Evolutionary conservation across 2,113 vertebrate species (phyloP), one percentile per base, ranked within the genome.

Genomic region (Salminus brasiliensis): DNA sequence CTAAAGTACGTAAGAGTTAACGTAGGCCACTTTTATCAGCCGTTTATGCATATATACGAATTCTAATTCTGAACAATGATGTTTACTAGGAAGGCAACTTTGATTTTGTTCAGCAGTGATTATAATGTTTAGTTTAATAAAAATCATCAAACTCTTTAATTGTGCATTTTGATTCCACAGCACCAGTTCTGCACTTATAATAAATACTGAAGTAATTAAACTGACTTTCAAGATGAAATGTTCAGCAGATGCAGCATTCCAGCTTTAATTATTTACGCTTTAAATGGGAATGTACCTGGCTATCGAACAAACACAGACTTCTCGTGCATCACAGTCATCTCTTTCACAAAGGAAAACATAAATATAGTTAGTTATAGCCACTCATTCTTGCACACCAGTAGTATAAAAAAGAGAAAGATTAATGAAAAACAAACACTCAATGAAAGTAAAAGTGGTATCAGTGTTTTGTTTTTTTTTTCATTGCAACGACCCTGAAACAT

Each of bases 61-160:
- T 49, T 49, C 6, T 32, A 41, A 65, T 25, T 74, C 39, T 62
- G 10, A 18, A 45, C 23, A 25, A 55, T n/a, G 36, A 34, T 72
- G 36, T 49, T 63, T 74, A 49, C 53, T 45, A 45, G 43, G 55
- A 49, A 55, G 43, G 41, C 60, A 43, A 81, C 30, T 81, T 30
- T 12, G 78, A 65, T 55, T 70, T 32, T 78, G 45, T 67, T 45
- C 25, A 72, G 52, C 59, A 77, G 49, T 70, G 60, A 78, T 25
- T n/a, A 79, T 63, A 55, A 60, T 62, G 25, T 63, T 84, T 71
- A 72, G 63, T 76, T 84, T 80, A 83, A 88, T 80, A 78, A 81
- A 85, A 80, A 59, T 53, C 60, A 39, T 53, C 18, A 4, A 62
- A 60, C 41, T 30, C 30, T 66, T 77, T 72, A 13, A 23, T 57